Evolutionary conservation across 2,113 vertebrate genomes (phyloP).

Genomic region (Forbesichthys papilliferus): DNA sequence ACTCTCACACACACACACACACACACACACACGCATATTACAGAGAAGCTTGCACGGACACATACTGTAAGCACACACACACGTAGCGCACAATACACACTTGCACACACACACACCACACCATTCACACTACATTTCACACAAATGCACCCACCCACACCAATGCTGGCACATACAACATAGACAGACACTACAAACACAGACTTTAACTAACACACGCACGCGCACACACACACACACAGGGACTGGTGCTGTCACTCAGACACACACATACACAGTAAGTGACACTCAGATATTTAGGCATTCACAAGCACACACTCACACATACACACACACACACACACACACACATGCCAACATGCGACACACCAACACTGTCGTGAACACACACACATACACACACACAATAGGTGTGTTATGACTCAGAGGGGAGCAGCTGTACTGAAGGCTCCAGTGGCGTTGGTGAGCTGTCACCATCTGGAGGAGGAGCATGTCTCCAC

Average conservation of each 20-base stretch:
- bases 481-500: conserved; percentile 58
- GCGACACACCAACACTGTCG: background rate
- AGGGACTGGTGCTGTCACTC: no score
- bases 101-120: no score
- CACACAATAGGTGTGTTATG: conserved; percentile 49
- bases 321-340: conserved; percentile 3
- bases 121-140: no score
- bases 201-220: background rate
- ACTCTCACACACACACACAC: background rate
- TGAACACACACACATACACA: conserved; percentile 13
- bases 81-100: no score
- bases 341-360: conserved; percentile 1
- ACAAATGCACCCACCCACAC: no score
- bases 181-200: background rate
- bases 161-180: no score
- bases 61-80: background rate
- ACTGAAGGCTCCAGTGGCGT: conserved; percentile 63
- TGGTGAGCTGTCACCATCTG: conserved; percentile 73
- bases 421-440: conserved; percentile 75
- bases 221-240: background rate
- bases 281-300: no score
- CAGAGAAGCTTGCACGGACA: background rate
- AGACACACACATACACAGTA: background rate
- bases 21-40: background rate
- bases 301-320: background rate